Conservation (phyloP, 2,888 invertebrate genomes). For the Philereme transversata region DNA sequence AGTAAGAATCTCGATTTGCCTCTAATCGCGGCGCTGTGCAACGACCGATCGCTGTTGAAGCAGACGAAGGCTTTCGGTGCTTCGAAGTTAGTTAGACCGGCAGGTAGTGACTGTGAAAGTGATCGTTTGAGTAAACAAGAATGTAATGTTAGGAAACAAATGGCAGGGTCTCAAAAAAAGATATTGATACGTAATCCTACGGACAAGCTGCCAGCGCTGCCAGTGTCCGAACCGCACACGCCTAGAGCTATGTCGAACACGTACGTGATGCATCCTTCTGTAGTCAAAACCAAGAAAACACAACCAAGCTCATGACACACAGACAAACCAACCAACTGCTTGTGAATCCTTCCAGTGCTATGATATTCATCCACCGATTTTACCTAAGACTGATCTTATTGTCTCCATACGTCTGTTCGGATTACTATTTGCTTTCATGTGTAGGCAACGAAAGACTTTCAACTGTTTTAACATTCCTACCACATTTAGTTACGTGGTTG, state of each 20-base stretch:
- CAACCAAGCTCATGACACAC: conserved; percentile 75
- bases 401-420: conserved; percentile 37
- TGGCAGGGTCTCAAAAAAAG: conserved; percentile 85
- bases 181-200: conserved; percentile 87
- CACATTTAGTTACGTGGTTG: conserved; percentile 15
- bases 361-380: conserved; percentile 68
- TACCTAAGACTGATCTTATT: conserved; percentile 68
- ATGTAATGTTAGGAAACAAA: conserved; percentile 86
- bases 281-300: conserved; percentile 71
- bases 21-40: conserved; percentile 95
- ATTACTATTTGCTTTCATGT: conserved; percentile 31
- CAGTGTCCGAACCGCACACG: conserved; percentile 77
- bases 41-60: conserved; percentile 94
- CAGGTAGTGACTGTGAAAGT: conserved; percentile 75
- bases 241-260: conserved; percentile 88
- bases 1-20: conserved; percentile 96
- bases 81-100: conserved; percentile 84
- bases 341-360: conserved; percentile 83
- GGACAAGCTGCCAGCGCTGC: conserved; percentile 89
- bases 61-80: conserved; percentile 94
- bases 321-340: conserved; percentile 43
- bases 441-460: conserved; percentile 19
- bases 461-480: conserved; percentile 24
- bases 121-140: conserved; percentile 73
- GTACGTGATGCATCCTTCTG: conserved; percentile 85